Base-by-base conservation (phyloP, 1,140 invertebrate species). In the Drosophila arizonae region DNA sequence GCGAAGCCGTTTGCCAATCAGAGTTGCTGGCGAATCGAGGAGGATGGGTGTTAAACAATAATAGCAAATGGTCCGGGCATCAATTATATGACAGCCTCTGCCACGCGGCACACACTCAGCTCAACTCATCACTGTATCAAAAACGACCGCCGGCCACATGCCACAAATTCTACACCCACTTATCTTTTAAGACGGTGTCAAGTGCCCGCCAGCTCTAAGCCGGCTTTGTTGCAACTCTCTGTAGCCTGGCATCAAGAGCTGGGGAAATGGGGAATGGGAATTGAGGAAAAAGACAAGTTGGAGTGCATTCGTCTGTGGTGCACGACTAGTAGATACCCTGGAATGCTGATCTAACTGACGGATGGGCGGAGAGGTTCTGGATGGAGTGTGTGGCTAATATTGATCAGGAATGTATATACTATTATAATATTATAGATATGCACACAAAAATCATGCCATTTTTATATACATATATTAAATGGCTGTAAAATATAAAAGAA, bases 81-180 rank as follows among this genome's bases (percentile, higher is more conserved):
- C 81, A 84, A 84, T 84, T 84, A 84, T 84, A 84, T 84, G 81
- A 84, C 81, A 84, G 76, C 81, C 72, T 60, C 76, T 63, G 72
- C 80, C 72, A 62, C 66, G 60, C 66, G 24, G 41, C 13, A 15
- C 56, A 60, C 26, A 54, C 50, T 17, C 33, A 36, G 9, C 33
- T 36, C 36, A 11, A 39, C 36, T 39, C 39, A 17, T 17, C 28
- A 8, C 8, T 11, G 41, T 63, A 70, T 69, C 66, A 70, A 63
- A 63, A 48, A 63, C 67, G 51, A 84, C 81, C 80, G 81, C 80
- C 80, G 81, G 80, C 80, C 80, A 84, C 81, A 84, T 84, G 81
- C 80, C 80, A 85, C 80, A 84, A 84, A 84, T 84, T 84, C 81
- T 84, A 84, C 81, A 84, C 81, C 81, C 81, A 84, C 81, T 84